Percentiles rank a stretch among this genome's conserved stretches.
Evolutionary conservation across 2,113 vertebrate species (phyloP).

Genomic region (Turdus rufiventris): DNA sequence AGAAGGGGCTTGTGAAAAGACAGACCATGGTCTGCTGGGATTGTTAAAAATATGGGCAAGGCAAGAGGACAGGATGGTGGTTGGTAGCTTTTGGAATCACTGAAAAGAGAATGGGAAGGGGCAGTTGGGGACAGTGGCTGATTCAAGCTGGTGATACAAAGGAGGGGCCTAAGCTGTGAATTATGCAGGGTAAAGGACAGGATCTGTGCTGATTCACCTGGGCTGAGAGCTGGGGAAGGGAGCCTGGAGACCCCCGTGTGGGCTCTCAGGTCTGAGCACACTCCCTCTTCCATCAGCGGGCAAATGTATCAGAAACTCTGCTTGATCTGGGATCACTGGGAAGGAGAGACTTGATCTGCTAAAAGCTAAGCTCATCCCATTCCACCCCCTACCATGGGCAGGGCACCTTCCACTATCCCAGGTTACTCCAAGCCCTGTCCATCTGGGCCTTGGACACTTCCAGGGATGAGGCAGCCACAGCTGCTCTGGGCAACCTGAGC

Average conservation of each 20-base stretch:
- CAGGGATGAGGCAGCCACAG: neutral
- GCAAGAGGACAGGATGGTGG: neutral
- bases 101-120: neutral
- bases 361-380: neutral
- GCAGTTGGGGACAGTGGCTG: neutral
- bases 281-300: neutral
- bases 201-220: neutral
- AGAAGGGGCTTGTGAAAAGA: neutral
- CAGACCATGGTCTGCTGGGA: neutral
- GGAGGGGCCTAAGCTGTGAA: neutral
- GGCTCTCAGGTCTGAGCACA: neutral
- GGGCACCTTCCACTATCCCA: neutral
- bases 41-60: neutral
- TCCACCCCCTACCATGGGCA: neutral
- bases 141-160: neutral
- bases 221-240: neutral
- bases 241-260: rapidly evolving
- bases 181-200: neutral
- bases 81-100: neutral
- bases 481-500: neutral
- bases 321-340: neutral
- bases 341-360: neutral
- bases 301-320: neutral
- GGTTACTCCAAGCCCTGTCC: rapidly evolving
- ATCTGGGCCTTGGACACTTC: neutral